These are phyloP conservation scores for Drosophila cardini DNA, from an alignment of 1,140 invertebrate species.

Conservation along the genomic window DNA sequence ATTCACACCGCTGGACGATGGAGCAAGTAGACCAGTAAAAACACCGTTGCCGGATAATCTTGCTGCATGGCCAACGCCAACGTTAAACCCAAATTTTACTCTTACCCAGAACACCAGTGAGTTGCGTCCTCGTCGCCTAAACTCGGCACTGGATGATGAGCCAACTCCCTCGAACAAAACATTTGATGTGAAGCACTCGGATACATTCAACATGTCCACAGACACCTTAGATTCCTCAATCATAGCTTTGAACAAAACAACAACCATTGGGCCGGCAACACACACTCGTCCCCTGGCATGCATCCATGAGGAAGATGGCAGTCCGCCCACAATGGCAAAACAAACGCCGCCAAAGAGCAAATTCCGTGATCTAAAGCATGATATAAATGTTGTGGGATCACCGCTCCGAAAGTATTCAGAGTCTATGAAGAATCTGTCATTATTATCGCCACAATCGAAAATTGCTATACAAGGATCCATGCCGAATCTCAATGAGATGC, in stretches of 20 bases:
- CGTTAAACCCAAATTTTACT: neutral
- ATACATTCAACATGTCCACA: conserved; percentile 53
- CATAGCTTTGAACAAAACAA: conserved; percentile 60
- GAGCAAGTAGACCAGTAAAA: neutral
- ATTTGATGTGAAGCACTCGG: conserved; percentile 66
- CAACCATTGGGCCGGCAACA: conserved; percentile 60
- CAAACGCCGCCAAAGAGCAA: conserved; percentile 3
- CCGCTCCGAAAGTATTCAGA: conserved; percentile 79
- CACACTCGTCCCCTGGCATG: conserved; percentile 60
- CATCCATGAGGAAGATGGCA: conserved; percentile 73
- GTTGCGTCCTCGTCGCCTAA: conserved; percentile 58
- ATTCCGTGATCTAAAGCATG: conserved; percentile 58
- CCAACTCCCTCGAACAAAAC: conserved; percentile 60
- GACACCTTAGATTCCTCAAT: conserved; percentile 54
- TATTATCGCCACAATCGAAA: conserved; percentile 60
- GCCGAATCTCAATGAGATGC: conserved; percentile 83
- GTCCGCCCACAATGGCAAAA: conserved; percentile 22
- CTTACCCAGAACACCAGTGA: conserved; percentile 23
- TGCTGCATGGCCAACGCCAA: conserved; percentile 75
- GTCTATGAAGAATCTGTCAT: conserved; percentile 79
- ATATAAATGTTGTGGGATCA: conserved; percentile 74
- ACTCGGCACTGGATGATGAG: conserved; percentile 46
- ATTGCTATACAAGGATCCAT: conserved; percentile 78
- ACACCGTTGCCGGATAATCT: conserved; percentile 61
- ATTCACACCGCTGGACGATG: conserved; percentile 71